Percentiles rank a stretch among this genome's conserved stretches.
Evolutionary conservation across 2,888 invertebrate species (phyloP).

Genomic region (Rotaria sp.): DNA sequence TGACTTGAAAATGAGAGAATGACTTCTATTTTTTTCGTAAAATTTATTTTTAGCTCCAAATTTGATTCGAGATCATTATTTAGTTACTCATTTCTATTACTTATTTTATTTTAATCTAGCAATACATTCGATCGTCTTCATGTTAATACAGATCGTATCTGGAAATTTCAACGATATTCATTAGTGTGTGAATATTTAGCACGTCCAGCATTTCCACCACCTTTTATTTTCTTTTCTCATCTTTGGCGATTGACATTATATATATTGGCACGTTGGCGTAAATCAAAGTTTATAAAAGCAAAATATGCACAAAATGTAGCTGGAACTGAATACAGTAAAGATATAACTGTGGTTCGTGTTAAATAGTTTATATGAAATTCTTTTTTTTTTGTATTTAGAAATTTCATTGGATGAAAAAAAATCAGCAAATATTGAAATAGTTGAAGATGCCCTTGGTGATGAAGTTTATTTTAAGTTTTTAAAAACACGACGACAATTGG

Average conservation of each 20-base stretch:
- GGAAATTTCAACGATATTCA: slow-evolving; percentile 52
- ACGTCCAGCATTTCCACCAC: slow-evolving; percentile 51
- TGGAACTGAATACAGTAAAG: neutral
- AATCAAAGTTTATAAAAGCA: neutral
- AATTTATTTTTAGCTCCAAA: too few relatives aligned
- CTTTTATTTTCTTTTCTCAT: slow-evolving; percentile 47
- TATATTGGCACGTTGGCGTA: too few relatives aligned
- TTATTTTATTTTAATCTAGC: neutral
- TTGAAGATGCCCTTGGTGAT: slow-evolving; percentile 19
- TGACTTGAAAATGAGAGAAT: too few relatives aligned
- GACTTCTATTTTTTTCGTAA: too few relatives aligned
- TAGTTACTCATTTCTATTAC: too few relatives aligned
- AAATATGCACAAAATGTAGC: neutral
- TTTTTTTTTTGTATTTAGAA: neutral
- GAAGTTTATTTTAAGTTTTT: neutral
- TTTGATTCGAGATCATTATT: too few relatives aligned
- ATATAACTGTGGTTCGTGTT: neutral
- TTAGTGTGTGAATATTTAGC: slow-evolving; percentile 51
- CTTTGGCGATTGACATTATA: neutral
- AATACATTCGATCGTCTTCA: slow-evolving; percentile 42
- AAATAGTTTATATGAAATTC: neutral
- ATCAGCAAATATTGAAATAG: neutral
- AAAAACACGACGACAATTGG: neutral
- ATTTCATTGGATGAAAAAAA: neutral
- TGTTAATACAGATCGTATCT: slow-evolving; percentile 50